These are phyloP conservation scores for Microctenopoma stevenorrisi DNA, from an alignment of 2,797 vertebrate genomes.

Conservation along the genomic window DNA sequence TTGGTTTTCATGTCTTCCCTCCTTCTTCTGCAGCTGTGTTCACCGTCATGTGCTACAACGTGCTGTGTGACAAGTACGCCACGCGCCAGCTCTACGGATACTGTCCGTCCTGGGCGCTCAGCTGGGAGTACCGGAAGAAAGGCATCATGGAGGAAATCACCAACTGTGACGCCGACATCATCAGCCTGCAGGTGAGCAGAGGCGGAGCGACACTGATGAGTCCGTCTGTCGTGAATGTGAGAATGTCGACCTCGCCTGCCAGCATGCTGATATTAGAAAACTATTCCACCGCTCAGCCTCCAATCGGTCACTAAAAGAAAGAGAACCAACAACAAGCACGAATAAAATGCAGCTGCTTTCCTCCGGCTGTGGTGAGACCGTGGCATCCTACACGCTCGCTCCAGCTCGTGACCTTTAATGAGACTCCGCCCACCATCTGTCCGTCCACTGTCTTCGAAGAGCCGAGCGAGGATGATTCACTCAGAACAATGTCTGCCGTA, in stretches of 20 bases:
- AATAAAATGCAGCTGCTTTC: neutral
- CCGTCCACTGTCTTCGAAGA: neutral
- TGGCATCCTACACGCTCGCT: neutral
- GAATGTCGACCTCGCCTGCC: no score
- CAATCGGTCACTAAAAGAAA: no score
- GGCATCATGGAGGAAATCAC: slow-evolving; percentile 99
- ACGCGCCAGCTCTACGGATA: slow-evolving; percentile 98
- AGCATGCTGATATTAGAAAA: no score
- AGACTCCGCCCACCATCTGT: neutral
- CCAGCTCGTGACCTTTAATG: neutral
- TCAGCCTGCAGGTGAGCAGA: slow-evolving; percentile 93
- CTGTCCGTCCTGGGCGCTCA: slow-evolving; percentile 98
- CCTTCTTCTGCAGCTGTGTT: slow-evolving; percentile 86
- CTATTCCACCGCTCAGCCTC: no score
- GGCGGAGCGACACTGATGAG: no score
- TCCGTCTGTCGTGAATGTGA: no score
- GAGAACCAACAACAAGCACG: no score
- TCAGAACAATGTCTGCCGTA: neutral
- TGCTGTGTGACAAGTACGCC: slow-evolving; percentile 98
- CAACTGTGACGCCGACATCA: slow-evolving; percentile 97
- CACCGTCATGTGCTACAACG: slow-evolving; percentile 99
- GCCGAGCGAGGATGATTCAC: neutral
- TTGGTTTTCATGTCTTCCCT: neutral
- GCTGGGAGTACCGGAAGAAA: slow-evolving; percentile 99
- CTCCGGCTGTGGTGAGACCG: neutral